Conservation (phyloP, 2,113 vertebrate species). For the Prunella himalayana region DNA sequence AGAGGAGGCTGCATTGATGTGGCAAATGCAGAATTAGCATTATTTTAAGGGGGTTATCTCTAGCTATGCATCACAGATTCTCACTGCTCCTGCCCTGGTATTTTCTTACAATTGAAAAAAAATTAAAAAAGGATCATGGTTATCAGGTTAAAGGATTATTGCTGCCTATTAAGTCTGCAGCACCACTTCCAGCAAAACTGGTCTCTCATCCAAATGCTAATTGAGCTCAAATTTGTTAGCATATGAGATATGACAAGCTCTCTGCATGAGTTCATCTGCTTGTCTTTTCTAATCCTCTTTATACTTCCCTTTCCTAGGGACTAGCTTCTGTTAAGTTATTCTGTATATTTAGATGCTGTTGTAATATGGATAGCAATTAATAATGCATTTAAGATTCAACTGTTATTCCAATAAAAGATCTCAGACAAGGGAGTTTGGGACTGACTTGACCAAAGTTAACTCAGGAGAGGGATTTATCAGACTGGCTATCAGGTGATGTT, state of each 20-base stretch:
- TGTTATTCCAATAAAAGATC: background rate
- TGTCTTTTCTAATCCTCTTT: conserved; percentile 54
- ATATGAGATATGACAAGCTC: conserved; percentile 42
- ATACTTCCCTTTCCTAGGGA: background rate
- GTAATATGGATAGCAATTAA: background rate
- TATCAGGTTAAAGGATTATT: background rate
- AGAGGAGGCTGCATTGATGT: background rate
- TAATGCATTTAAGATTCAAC: background rate
- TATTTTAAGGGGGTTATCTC: background rate
- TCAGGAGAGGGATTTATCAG: background rate
- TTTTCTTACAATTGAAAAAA: background rate
- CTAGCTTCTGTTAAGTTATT: background rate
- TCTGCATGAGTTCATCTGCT: conserved; percentile 36
- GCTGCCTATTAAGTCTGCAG: background rate
- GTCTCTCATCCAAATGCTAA: conserved; percentile 36
- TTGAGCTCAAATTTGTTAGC: conserved; percentile 41
- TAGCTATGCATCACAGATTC: background rate
- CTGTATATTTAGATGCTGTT: background rate
- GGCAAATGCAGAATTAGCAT: background rate
- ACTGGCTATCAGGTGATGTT: background rate
- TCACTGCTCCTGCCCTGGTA: background rate
- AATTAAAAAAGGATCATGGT: background rate
- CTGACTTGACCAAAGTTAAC: background rate
- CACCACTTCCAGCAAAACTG: conserved; percentile 18
- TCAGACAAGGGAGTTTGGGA: background rate